phyloP scores from a whole-genome alignment of 2,797 vertebrate species.

The Sphenopsis melanotis region DNA sequence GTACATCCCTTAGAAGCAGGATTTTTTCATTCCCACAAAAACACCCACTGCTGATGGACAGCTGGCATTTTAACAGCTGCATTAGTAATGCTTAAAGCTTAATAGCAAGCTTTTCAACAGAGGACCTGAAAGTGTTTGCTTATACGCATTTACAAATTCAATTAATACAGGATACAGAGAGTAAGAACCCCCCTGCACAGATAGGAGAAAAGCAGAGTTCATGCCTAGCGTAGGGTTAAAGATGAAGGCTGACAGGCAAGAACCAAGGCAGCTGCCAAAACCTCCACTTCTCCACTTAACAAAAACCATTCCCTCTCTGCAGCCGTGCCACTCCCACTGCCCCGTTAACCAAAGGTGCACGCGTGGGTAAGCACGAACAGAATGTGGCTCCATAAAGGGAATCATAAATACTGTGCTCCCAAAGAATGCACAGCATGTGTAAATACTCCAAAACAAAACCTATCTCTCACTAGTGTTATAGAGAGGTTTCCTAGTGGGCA shows the following conservation, averaged over 20 bases:
- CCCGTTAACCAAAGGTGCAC: accelerated
- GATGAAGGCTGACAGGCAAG: not conserved
- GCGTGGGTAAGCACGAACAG: not conserved
- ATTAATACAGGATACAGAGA: accelerated
- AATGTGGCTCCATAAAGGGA: not conserved
- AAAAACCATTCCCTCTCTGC: not conserved
- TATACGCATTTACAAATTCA: not conserved
- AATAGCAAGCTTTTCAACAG: not conserved
- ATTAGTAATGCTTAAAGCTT: not conserved
- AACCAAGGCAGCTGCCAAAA: not conserved
- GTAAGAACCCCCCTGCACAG: not conserved
- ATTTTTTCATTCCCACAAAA: not conserved
- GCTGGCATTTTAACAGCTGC: not conserved
- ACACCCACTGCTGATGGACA: not conserved
- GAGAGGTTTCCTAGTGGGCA: not conserved
- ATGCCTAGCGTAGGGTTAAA: not conserved
- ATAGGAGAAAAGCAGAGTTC: not conserved
- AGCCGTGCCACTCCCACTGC: accelerated
- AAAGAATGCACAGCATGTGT: slow-evolving; percentile 1
- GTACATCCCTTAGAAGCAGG: not conserved
- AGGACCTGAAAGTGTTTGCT: not conserved
- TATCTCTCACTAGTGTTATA: not conserved
- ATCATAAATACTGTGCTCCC: not conserved
- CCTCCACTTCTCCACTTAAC: not conserved
- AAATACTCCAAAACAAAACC: slow-evolving; percentile 29